Base-by-base conservation (phyloP, 1,140 invertebrate genomes). In the Drosophila littoralis region DNA sequence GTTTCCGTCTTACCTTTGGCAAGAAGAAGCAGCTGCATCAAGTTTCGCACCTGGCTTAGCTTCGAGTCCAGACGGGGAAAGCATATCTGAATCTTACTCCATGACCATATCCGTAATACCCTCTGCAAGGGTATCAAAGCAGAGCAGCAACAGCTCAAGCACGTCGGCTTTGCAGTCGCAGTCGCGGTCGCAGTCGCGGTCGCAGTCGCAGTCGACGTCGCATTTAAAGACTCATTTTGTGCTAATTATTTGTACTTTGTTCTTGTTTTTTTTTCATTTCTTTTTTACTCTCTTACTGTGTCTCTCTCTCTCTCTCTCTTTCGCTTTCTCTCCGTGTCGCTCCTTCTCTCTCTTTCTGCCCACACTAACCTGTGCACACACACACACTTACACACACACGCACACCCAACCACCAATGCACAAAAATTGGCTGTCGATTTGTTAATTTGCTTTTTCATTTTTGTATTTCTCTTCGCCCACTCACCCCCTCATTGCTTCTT, bases 341-440 rank as follows among this genome's bases (percentile, higher is more conserved):
- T 48, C 15, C 17, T 13, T 43, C 7, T 17, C 6, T 13, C 36
- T 33, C 28, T 32, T 57, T 42, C 52, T 57, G 52, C 55, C 59
- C 38, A 15, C 45, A 52, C 69, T 5, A 17, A 58, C 46, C 45
- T 63, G 43, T 63, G 52, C 67, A 75, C 63, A 38, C 33, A 68
- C 42, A 59, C 48, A 7, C 6, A 28, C 32, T n/a, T n/a, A 38
- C 52, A 15, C 32, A 5, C 10, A 71, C 59, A 50, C 45, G 9
- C 28, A 71, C 68, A 64, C 57, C 17, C 32, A 52, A 22, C 22
- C 33, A 58, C 66, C 55, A 71, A 17, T 75, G 72, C 72, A 75
- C 72, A 59, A 73, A 66, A 75, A 86, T 86, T 86, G 83, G 83
- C 83, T 83, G 72, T 83, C 88, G 84, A 86, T 86, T 88, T 88